These are phyloP conservation scores for Amyelois transitella DNA, from an alignment of 1,140 invertebrate genomes.

Conservation along the genomic window DNA sequence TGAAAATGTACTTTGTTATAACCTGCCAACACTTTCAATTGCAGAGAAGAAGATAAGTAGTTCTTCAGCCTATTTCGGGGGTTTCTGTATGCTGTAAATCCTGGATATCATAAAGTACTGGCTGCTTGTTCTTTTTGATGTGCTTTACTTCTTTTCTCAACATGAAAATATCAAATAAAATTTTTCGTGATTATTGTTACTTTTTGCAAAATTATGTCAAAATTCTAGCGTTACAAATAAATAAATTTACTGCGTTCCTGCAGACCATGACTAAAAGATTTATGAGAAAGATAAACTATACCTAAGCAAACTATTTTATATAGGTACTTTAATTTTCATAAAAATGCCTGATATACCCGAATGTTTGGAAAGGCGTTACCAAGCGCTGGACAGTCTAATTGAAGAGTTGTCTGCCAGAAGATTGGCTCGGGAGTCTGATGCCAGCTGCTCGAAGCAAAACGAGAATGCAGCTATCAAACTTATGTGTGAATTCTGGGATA, in stretches of 20 bases:
- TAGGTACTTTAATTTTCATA: too few species aligned
- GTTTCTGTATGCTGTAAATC: too few species aligned
- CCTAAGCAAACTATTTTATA: too few species aligned
- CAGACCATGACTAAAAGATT: slow-evolving; percentile 10
- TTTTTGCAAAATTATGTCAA: slow-evolving; percentile 12
- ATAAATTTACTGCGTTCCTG: neutral
- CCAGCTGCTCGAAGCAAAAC: slow-evolving; percentile 3
- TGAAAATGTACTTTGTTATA: too few species aligned
- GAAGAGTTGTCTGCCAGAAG: slow-evolving; percentile 25
- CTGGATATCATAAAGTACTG: too few species aligned
- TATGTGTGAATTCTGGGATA: slow-evolving; percentile 60
- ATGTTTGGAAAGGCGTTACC: slow-evolving; percentile 44
- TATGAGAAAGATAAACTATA: neutral
- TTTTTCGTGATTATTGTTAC: neutral
- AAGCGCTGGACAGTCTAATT: slow-evolving; percentile 42
- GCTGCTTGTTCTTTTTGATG: neutral
- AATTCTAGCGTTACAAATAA: slow-evolving; percentile 17
- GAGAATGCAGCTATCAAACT: slow-evolving; percentile 37
- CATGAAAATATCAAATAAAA: neutral
- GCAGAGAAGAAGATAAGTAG: too few species aligned
- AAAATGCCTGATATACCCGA: slow-evolving; percentile 45
- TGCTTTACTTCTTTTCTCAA: neutral
- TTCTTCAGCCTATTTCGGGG: too few species aligned
- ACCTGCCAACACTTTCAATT: too few species aligned
- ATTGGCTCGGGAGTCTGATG: slow-evolving; percentile 1